Base-by-base conservation (phyloP, 2,797 vertebrate species). In the Leptatherina wallacei region DNA sequence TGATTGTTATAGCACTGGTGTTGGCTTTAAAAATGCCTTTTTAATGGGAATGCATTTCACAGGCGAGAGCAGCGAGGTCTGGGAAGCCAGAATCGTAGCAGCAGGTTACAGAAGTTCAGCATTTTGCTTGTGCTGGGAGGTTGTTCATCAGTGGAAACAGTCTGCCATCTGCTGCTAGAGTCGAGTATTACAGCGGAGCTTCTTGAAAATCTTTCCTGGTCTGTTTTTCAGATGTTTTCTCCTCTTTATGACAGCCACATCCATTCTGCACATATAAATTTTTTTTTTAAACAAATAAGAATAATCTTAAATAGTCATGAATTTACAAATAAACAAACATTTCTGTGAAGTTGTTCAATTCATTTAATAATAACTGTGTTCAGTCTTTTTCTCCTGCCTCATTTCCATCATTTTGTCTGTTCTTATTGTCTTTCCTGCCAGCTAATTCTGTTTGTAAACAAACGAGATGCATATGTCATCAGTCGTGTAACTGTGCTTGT, bases 21-120 rank as follows among this genome's bases (percentile, higher is more conserved):
- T 91, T 94, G 92, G 89, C 91, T 94, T 94, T 93, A 93, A 94
- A 94, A 95, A 93, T 86, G 83, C 84, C 90, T 93, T 93, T 94
- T 94, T 93, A 94, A 94, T 93, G 92, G 92, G 91, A 93, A 94
- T 89, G 92, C 88, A 76, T 94, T 95, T 95, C 93, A 93, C 92
- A 94, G 91, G 92, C 92, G 71, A 91, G 88, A 92, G 87, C 89
- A 87, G 70, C 44, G 75, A 91, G 88, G 89, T 91, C 91, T 92
- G 81, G 88, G 87, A 90, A 93, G 87, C 88, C 88, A 86, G 88
- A 90, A 90, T 90, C 87, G 90, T 84, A 88, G 82, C 80, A 73
- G 71, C 75, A 40, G 77, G 78, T 83, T 78, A 81, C 85, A 87
- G 84, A 86, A 91, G 92, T 93, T 92, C 87, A 90, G 86, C 83